Base-by-base conservation (phyloP, 2,113 vertebrate species). In the Xenopus laevis region DNA sequence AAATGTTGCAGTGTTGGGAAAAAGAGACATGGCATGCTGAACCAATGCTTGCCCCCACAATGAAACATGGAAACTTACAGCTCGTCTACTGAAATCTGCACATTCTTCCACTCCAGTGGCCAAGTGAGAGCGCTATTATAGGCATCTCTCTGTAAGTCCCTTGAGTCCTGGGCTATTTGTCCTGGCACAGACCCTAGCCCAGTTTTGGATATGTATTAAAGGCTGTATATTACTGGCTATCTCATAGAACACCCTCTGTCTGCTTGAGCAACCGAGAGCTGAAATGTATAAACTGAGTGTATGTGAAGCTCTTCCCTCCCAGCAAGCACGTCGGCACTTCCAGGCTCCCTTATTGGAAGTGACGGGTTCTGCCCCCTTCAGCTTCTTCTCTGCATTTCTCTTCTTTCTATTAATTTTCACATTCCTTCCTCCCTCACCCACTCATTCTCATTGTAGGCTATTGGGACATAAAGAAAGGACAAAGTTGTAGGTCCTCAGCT, bases 251-350 rank as follows among this genome's bases (percentile, higher is more conserved):
- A 17, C 11, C 9, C 45, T 44, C 46, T 33, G 16, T 21, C 23
- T 47, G 18, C 9, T 50, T 9, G 47, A 68, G 23, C 20, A 10
- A 16, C 72, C 60, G 72, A 21, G 10, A 4, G 13, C 59, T 69
- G 44, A 30, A 30, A 27, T 9, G 3, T 44, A 44, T 58, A 15
- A 57, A 20, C 59, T 23, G 58, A 20, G 59, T 71, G 70, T 61
- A n/a, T n/a, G 7, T 7, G 17, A n/a, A 55, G 53, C 70, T 18
- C 10, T 18, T 50, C 12, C n/a, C 13, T 10, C 67, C 47, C 47
- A 27, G 44, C 63, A 6, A 58, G 70, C 71, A 73, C 65, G 59
- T 68, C 20, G 50, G 50, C 59, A 23, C 71, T 68, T 17, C 57
- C 47, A 70, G 60, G 60, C 44, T 70, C 21, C 59, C 23, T 68